Evolutionary conservation across 2,113 vertebrate species (phyloP).

Genomic region (Amblyopsis rosae): DNA sequence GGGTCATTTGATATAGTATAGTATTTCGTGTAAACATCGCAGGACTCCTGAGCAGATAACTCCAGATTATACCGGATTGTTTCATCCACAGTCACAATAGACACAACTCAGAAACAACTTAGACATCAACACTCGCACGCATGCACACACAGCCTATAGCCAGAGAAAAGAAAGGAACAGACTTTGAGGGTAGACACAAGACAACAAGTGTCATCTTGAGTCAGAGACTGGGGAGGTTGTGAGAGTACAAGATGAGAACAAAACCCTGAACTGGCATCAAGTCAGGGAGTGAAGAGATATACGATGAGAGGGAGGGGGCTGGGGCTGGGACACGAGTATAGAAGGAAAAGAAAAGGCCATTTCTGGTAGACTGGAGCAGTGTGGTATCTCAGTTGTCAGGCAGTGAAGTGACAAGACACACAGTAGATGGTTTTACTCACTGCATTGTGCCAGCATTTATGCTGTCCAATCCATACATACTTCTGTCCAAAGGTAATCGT

Average conservation of each 20-base stretch:
- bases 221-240: constrained; percentile 21
- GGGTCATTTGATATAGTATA: too few species aligned
- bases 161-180: constrained; percentile 20
- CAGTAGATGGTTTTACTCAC: constrained; percentile 45
- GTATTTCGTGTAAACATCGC: too few species aligned
- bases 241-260: constrained; percentile 21
- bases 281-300: constrained; percentile 14
- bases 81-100: not conserved
- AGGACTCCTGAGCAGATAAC: too few species aligned
- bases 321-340: not conserved
- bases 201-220: constrained; percentile 13
- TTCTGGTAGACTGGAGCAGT: constrained; percentile 42
- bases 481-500: too few species aligned
- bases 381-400: constrained; percentile 58
- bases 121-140: not conserved
- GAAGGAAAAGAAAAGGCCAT: constrained; percentile 53
- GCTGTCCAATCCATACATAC: constrained; percentile 7
- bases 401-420: constrained; percentile 41
- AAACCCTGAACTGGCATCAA: constrained; percentile 11
- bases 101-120: not conserved
- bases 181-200: constrained; percentile 5
- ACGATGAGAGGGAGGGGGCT: not conserved
- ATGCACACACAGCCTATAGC: not conserved
- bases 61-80: too few species aligned
- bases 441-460: constrained; percentile 54